A percentile compares a stretch with the other conserved stretches of the same genome.
Evolutionary conservation across 2,888 invertebrate genomes (phyloP).

Genomic region (Lysandra bellargus): DNA sequence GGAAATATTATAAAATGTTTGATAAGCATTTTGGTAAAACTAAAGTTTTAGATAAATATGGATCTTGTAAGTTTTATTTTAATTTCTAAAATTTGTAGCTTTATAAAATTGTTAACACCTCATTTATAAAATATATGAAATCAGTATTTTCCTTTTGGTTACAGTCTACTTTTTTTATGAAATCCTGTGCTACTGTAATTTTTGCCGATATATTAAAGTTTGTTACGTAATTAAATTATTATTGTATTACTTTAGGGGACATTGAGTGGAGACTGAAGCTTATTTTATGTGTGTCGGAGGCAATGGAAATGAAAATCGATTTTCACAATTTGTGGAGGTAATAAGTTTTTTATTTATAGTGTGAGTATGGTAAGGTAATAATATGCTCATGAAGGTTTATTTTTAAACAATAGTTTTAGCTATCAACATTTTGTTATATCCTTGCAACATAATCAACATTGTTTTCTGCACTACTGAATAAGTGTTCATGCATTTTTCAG

Average conservation of each 20-base stretch:
- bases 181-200: no score
- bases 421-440: no score
- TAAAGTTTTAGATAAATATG: constrained; percentile 68
- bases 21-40: constrained; percentile 68
- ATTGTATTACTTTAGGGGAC: constrained; percentile 56
- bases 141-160: not conserved
- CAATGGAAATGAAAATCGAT: constrained; percentile 59
- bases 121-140: no score
- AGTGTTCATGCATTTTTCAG: constrained; percentile 48
- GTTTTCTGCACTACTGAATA: not conserved
- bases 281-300: constrained; percentile 59
- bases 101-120: not conserved
- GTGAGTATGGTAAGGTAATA: not conserved
- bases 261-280: constrained; percentile 71
- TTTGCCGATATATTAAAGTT: not conserved
- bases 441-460: no score
- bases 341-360: constrained; percentile 35
- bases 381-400: no score
- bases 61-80: constrained; percentile 62
- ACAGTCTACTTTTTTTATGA: no score
- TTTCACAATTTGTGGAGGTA: constrained; percentile 68
- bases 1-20: constrained; percentile 72
- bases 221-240: not conserved
- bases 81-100: not conserved
- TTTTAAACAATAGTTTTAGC: no score